Percentiles rank a stretch among this genome's conserved stretches.
These are phyloP conservation scores for Caranx melampygus DNA, from an alignment of 2,113 vertebrate genomes.

Conservation along the genomic window DNA sequence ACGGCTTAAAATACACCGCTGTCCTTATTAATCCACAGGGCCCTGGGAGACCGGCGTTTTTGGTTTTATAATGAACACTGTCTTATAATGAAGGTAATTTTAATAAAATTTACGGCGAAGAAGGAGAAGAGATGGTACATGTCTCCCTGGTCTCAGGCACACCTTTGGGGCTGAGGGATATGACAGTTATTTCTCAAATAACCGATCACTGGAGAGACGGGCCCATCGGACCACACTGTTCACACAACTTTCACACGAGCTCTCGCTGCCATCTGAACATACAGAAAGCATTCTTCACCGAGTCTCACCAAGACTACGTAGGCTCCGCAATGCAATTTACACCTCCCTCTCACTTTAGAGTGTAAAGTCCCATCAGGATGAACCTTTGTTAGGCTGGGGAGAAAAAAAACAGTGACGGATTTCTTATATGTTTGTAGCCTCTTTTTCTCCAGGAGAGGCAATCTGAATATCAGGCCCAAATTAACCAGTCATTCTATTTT, in stretches of 20 bases:
- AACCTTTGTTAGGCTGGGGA: conserved; percentile 42
- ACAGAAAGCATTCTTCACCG: conserved; percentile 37
- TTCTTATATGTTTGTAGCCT: conserved; percentile 37
- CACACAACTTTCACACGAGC: conserved; percentile 56
- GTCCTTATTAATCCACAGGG: conserved; percentile 88
- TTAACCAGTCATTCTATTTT: conserved; percentile 79
- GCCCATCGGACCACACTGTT: conserved; percentile 48
- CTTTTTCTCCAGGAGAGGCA: conserved; percentile 20
- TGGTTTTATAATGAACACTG: conserved; percentile 87
- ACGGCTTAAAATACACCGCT: conserved; percentile 89
- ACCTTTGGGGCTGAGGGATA: conserved; percentile 74
- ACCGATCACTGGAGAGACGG: conserved; percentile 63
- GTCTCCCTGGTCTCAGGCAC: conserved; percentile 72
- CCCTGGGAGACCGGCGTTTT: conserved; percentile 85
- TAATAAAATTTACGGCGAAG: conserved; percentile 82
- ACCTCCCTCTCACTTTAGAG: conserved; percentile 72
- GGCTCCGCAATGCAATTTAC: conserved; percentile 76
- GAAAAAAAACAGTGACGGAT: conserved; percentile 57
- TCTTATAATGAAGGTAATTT: conserved; percentile 88
- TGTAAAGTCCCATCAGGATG: conserved; percentile 68
- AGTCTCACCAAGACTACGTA: conserved; percentile 35
- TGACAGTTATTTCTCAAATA: conserved; percentile 80
- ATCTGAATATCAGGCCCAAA: conserved; percentile 73
- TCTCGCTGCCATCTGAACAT: conserved; percentile 41
- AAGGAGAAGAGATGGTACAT: conserved; percentile 63